Percentiles rank a stretch among this genome's conserved stretches.
Evolutionary conservation across 2,797 vertebrate species (phyloP).

Genomic region (Scolopax bukidnonensis): DNA sequence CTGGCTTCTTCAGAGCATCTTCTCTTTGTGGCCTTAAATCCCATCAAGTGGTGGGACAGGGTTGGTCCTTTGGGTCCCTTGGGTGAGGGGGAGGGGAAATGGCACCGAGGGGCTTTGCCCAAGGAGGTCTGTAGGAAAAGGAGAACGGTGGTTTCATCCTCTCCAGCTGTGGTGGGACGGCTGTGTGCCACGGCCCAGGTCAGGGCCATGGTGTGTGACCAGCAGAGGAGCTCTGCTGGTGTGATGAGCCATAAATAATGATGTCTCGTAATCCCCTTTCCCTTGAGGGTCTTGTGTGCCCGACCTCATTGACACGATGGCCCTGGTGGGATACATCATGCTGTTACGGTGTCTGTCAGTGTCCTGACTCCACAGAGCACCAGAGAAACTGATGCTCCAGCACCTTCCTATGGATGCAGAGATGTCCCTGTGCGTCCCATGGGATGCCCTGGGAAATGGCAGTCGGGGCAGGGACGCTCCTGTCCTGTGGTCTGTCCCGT

Average conservation of each 20-base stretch:
- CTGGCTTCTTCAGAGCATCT: not conserved
- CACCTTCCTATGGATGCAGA: not conserved
- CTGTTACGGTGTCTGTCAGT: rapidly evolving
- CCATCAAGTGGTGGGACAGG: no score
- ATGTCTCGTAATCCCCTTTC: not conserved
- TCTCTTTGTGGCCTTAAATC: not conserved
- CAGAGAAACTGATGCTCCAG: rapidly evolving
- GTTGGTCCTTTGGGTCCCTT: not conserved
- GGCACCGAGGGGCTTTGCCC: not conserved
- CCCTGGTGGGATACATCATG: not conserved
- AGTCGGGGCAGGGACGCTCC: not conserved
- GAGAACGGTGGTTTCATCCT: not conserved
- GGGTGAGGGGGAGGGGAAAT: not conserved
- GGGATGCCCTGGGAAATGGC: not conserved
- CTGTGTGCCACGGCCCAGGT: rapidly evolving
- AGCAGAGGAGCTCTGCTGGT: not conserved
- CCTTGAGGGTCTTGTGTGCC: not conserved
- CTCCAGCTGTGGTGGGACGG: rapidly evolving
- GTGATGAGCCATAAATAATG: not conserved
- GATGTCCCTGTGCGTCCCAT: rapidly evolving
- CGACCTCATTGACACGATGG: not conserved
- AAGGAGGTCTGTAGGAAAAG: not conserved
- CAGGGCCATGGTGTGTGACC: rapidly evolving
- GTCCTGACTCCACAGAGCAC: rapidly evolving
- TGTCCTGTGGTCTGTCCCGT: rapidly evolving